A percentile compares a stretch with the other conserved stretches of the same genome.
These are phyloP conservation scores for Papilio xuthus DNA, from an alignment of 1,140 invertebrate genomes.

Conservation along the genomic window DNA sequence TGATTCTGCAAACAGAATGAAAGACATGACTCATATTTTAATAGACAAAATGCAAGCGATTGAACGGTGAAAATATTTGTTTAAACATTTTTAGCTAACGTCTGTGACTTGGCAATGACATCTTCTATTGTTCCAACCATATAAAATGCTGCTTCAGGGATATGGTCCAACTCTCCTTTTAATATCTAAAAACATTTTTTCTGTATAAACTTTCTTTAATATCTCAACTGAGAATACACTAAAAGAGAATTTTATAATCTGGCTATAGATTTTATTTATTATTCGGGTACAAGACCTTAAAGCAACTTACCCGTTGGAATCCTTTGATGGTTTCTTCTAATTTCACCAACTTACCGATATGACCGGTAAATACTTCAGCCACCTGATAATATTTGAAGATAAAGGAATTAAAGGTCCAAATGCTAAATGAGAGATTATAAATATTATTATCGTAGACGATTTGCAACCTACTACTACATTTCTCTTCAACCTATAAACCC, in stretches of 20 bases:
- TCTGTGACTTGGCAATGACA: constrained; percentile 88
- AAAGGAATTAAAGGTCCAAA: not conserved
- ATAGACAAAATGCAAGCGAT: not conserved
- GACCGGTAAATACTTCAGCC: constrained; percentile 46
- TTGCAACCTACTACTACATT: not conserved
- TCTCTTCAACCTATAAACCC: not conserved
- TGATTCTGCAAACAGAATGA: too few relatives aligned
- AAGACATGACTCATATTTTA: not conserved
- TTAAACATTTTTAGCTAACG: constrained; percentile 82
- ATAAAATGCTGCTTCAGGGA: constrained; percentile 93
- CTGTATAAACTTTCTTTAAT: not conserved
- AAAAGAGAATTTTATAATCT: too few relatives aligned
- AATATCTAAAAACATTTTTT: constrained; percentile 70
- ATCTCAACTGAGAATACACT: too few relatives aligned
- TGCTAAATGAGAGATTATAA: not conserved
- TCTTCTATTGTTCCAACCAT: constrained; percentile 93
- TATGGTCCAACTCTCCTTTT: constrained; percentile 89
- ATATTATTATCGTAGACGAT: not conserved
- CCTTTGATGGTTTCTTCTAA: constrained; percentile 47
- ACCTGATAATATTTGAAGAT: constrained; percentile 32
- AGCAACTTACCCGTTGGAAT: constrained; percentile 52
- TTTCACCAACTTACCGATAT: constrained; percentile 45
- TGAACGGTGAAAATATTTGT: not conserved
- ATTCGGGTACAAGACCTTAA: not conserved
- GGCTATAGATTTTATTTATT: not conserved